Evolutionary conservation across 2,888 invertebrate genomes (phyloP), one percentile per base, ranked within the genome.

Genomic region (Nezara viridula): DNA sequence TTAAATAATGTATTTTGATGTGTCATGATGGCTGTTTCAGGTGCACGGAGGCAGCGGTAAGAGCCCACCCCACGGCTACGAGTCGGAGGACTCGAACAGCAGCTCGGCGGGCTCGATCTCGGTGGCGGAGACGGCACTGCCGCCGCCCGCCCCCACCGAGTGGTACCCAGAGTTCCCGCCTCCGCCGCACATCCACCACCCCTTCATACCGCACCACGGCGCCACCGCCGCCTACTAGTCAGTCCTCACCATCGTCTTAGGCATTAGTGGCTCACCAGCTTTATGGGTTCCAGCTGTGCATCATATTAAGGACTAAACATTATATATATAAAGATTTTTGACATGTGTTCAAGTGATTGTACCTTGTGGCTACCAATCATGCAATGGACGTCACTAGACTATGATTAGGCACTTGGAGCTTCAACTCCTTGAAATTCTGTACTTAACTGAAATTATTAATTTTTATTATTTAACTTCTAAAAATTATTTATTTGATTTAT

Each of bases 61-160:
- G 92, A 94, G 95, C 44, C 95, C 95, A n/a, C 96, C 96, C 85
- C 94, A 95, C 86, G 94, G 95, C 88, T 97, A 97, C 93, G 98
- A 98, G 93, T 97, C 96, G 81, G 98, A 98, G 93, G 97, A 97
- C 92, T 97, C 97, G 91, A 96, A 95, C 93, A 96, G 96, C 89
- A 96, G 96, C 2, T 94, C 94, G 90, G 96, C 96, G 89, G 96
- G 95, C 90, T 96, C 96, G 92, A 95, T 96, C 91, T 96, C 96
- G 91, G 96, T 96, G 86, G 95, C 95, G 49, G 95, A 91, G 50
- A 92, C 92, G 88, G 88, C 89, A 4, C n/a, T 32, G 14, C 88
- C 88, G 0, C 86, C 24, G 0, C 87, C 55, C 6, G 50, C 87
- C 9, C 52, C 55, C 19, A 27, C 49, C 4, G 85, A 52, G 32